A percentile compares a stretch with the other conserved stretches of the same genome.
phyloP scores from a whole-genome alignment of 1,140 invertebrate species.

The Penaeus vannamei region DNA sequence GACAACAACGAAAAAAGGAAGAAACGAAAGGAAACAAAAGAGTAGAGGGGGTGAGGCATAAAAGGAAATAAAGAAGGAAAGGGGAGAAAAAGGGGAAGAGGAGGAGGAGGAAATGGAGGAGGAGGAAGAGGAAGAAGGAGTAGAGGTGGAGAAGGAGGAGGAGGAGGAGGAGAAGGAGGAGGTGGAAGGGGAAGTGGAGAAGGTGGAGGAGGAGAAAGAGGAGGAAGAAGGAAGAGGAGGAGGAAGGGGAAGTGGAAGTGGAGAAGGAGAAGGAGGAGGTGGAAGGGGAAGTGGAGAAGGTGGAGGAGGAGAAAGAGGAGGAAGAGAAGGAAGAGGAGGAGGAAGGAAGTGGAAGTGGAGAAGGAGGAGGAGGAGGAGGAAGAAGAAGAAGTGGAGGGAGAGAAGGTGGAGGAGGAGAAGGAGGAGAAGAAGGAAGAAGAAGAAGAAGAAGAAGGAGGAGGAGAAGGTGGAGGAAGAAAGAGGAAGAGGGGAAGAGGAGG shows the following conservation, averaged over 20 bases:
- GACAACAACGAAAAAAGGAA: constrained; percentile 6
- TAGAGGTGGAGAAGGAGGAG: background rate
- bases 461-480: background rate
- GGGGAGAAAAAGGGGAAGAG: no score
- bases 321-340: background rate
- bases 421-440: background rate
- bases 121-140: no score
- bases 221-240: background rate
- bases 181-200: background rate
- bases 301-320: background rate
- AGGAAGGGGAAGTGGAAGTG: background rate
- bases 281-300: background rate
- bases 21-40: background rate
- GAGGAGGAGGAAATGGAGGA: no score
- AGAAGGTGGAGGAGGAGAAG: background rate
- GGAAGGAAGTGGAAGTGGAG: no score
- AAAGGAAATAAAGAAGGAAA: background rate
- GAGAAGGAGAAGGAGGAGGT: no score
- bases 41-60: background rate
- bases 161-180: background rate
- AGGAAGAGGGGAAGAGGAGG: background rate
- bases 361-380: background rate
- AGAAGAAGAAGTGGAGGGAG: background rate
- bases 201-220: background rate
- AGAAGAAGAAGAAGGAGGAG: background rate